Evolutionary conservation across 1,140 invertebrate species (phyloP), one percentile per base, ranked within the genome.

Genomic region (Zaprionus camerounensis): DNA sequence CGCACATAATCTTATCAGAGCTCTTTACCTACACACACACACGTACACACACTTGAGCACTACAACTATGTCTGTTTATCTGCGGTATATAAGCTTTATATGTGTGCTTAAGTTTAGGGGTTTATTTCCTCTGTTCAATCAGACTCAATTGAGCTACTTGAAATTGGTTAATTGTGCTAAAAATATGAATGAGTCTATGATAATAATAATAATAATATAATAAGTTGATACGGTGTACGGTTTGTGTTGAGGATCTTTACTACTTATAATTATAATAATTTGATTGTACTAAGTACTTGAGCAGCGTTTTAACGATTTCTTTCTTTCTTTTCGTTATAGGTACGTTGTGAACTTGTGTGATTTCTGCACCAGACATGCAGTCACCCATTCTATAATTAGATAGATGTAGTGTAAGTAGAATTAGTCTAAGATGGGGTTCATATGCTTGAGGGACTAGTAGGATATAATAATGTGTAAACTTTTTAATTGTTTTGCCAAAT

Each of bases 1-100:
- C n/a, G 26, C 38, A 12, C 15, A 49, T 80, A 61, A 86, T 86
- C 83, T 87, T 80, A 87, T 87, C 84, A 63, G n/a, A 57, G 36
- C 59, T 71, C 53, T 78, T 78, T 74, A 69, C 66, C 20, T 12
- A 65, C 55, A 46, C 12, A 20, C 36, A 67, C 15, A 0, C 20
- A 51, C 3, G 2, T 12, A 24, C 5, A 55, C 13, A 51, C 53
- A 34, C 31, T 34, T 46, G 41, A n/a, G 36, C 17, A 58, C 56
- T 17, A 34, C 2, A 69, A 63, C 31, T n/a, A 31, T 17, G 5
- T 46, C 1, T 17, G 41, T 46, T 46, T 46, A 64, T 28, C 36
- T 34, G 44, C 36, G 4, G 46, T 46, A 34, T 63, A 51, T 51
- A 3, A 7, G 34, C 63, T 65, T 34, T 28, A 41, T n/a, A 31